These are phyloP conservation scores for Eristalinus sepulchralis DNA, from an alignment of 2,888 invertebrate genomes.

Conservation along the genomic window DNA sequence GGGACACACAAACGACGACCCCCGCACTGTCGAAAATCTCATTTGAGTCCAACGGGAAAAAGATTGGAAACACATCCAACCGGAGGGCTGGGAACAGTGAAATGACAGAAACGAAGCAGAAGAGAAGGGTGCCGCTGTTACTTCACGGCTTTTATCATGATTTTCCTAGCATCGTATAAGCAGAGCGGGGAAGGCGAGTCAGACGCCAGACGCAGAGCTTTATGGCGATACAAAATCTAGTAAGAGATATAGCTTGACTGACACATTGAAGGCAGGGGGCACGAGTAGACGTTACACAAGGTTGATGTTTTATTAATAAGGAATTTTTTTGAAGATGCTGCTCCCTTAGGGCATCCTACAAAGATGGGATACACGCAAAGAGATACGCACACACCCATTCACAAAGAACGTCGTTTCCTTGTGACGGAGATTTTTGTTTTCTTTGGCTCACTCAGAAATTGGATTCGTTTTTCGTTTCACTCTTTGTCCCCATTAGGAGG, in stretches of 20 bases:
- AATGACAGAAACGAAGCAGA: conserved; percentile 5
- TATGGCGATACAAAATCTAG: conserved; percentile 1
- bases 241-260: conserved; percentile 30
- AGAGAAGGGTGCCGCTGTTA: background rate
- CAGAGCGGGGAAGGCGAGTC: conserved; percentile 25
- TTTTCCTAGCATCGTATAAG: conserved; percentile 41
- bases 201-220: conserved; percentile 18
- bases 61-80: conserved; percentile 11
- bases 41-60: conserved; percentile 7
- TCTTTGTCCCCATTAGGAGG: background rate
- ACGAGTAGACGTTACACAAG: conserved; percentile 15
- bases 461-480: background rate
- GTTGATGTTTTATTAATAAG: conserved; percentile 65
- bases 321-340: conserved; percentile 48
- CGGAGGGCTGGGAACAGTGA: background rate
- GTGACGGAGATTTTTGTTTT: background rate
- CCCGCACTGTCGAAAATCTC: conserved; percentile 5
- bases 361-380: too few species aligned
- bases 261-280: background rate
- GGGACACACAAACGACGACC: conserved; percentile 28
- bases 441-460: conserved; percentile 32
- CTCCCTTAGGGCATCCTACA: conserved; percentile 34
- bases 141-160: conserved; percentile 29
- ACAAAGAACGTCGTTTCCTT: background rate
- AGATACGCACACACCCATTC: background rate